A percentile compares a stretch with the other conserved stretches of the same genome.
Evolutionary conservation across 2,797 vertebrate species (phyloP).

Genomic region (Ambastaia sidthimunki): DNA sequence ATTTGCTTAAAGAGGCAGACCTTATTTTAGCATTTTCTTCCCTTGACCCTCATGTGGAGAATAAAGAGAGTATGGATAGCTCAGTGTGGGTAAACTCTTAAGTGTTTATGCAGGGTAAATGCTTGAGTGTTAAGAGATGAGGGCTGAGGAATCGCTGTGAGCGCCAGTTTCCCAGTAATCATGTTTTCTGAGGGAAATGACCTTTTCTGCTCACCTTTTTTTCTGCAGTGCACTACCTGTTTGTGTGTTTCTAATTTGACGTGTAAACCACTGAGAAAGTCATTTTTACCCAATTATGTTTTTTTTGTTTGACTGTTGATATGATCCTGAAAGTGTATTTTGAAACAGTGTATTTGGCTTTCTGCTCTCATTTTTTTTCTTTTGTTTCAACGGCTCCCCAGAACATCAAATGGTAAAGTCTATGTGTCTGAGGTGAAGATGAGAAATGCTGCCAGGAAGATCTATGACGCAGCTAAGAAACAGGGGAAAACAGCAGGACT

Average conservation of each 20-base stretch:
- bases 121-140: constrained; percentile 10
- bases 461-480: constrained; percentile 83
- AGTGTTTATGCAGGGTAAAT: constrained; percentile 57
- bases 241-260: constrained; percentile 41
- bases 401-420: constrained; percentile 79
- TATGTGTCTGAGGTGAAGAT: constrained; percentile 85
- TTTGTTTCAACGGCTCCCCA: constrained; percentile 63
- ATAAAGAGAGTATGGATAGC: constrained; percentile 57
- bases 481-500: constrained; percentile 85
- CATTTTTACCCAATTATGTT: not conserved
- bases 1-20: constrained; percentile 71
- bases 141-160: constrained; percentile 25
- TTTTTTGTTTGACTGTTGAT: constrained; percentile 1
- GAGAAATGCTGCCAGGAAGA: constrained; percentile 84
- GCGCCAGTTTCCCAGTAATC: constrained; percentile 51
- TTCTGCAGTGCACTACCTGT: constrained; percentile 37
- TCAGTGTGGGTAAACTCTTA: constrained; percentile 1
- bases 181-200: constrained; percentile 72
- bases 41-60: constrained; percentile 59
- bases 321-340: constrained; percentile 39
- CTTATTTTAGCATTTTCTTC: constrained; percentile 70
- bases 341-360: not conserved
- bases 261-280: constrained; percentile 50
- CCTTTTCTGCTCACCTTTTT: constrained; percentile 59
- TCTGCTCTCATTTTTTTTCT: constrained; percentile 25